A percentile compares a stretch with the other conserved stretches of the same genome.
Evolutionary conservation across 1,140 invertebrate species (phyloP).

Genomic region (Solenopsis fugax): DNA sequence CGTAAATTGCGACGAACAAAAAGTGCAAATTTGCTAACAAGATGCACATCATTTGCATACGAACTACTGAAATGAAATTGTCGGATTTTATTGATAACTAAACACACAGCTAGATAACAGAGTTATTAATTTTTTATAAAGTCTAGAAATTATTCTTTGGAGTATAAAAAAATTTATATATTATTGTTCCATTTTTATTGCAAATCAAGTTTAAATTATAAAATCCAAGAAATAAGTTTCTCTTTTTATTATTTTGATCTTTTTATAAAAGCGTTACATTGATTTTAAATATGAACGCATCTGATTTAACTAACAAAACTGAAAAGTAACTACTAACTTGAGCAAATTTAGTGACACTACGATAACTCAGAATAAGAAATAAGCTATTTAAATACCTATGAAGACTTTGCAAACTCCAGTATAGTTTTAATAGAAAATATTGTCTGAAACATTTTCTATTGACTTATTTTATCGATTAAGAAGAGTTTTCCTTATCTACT

Average conservation of each 20-base stretch:
- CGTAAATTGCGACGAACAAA: background rate
- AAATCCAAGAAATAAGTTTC: background rate
- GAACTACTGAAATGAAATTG: background rate
- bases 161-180: background rate
- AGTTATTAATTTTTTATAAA: background rate
- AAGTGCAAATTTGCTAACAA: background rate
- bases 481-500: background rate
- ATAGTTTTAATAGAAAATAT: background rate
- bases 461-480: background rate
- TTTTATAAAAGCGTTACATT: background rate
- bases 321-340: constrained; percentile 2
- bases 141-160: background rate
- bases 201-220: background rate
- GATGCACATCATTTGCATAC: background rate
- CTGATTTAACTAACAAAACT: background rate
- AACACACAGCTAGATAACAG: background rate
- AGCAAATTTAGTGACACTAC: background rate
- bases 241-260: background rate
- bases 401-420: background rate
- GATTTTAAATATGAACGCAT: background rate
- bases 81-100: background rate
- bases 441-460: constrained; percentile 3
- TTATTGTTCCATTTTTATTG: background rate
- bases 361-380: background rate
- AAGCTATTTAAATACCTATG: background rate